Base-by-base conservation (phyloP, 2,797 vertebrate species). In the Apodemus agrarius region DNA sequence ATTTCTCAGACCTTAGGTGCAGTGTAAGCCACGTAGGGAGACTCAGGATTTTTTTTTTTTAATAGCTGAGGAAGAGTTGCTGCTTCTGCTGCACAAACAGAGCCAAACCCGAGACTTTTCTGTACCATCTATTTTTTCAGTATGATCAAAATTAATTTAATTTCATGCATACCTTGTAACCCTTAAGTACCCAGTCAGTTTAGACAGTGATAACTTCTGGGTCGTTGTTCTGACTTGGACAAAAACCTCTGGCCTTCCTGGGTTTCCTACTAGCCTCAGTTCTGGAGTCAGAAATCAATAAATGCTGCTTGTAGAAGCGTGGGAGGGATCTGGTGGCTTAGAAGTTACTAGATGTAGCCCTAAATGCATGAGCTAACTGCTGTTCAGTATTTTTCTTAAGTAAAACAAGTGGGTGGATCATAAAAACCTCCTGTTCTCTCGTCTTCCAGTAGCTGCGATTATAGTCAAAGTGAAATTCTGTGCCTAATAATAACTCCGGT, bases 391-490 rank as follows among this genome's bases (percentile, higher is more conserved):
- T 97, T 98, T 97, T 98, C 92, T 96, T 95, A 76, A 91, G 81
- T 92, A 96, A 59, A 92, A 43, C 86, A 82, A 96, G 97, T 97
- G 91, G 97, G 96, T 95, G 97, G 96, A 89, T 97, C 96, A 96
- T 97, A 95, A 98, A 97, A 97, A 95, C 96, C 91, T 94, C 21
- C 1, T 92, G 91, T 98, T 98, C 97, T 96, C 91, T 94, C 97
- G 81, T 96, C 93, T 98, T 96, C 93, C 54, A 97, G 95, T 96
- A 98, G 97, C 96, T 93, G 98, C 96, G 17, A 84, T 87, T 97
- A 97, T 91, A 97, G 96, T 96, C 92, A 81, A 96, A 98, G 75
- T 29, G 43, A 65, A 65, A 79, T 93, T 97, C 78, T 92, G 82
- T 92, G 46, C 67, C 84, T 97, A 96, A 96, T 46, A 96, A 93